These are phyloP conservation scores for Malurus leucopterus DNA, from an alignment of 2,797 vertebrate species.

Conservation along the genomic window DNA sequence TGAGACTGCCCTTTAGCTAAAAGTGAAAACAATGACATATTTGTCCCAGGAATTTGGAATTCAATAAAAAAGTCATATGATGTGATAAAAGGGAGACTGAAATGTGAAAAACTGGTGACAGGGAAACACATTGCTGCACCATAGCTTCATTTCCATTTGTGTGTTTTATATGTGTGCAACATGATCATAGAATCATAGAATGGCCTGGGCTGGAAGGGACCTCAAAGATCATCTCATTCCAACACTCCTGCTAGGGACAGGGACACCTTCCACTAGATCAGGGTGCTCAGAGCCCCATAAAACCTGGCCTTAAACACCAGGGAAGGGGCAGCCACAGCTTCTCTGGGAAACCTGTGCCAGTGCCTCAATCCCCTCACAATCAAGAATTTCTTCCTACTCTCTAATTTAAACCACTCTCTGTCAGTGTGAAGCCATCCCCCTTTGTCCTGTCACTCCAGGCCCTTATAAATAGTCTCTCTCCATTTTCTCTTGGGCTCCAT, in stretches of 20 bases:
- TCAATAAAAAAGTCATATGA: background rate
- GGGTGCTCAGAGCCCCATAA: accelerated
- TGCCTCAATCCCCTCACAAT: accelerated
- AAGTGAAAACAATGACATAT: background rate
- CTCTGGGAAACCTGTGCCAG: accelerated
- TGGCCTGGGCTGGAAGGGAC: background rate
- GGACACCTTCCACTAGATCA: accelerated
- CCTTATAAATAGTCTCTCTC: background rate
- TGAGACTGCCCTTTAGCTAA: background rate
- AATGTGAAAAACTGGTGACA: background rate
- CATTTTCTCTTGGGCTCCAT: background rate
- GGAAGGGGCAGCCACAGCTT: accelerated
- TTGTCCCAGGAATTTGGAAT: background rate
- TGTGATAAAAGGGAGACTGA: background rate
- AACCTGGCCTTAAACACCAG: background rate
- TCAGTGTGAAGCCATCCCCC: accelerated
- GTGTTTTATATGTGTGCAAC: background rate
- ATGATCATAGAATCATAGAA: background rate
- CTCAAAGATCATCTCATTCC: accelerated
- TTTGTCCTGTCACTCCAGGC: accelerated
- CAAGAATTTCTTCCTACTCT: background rate
- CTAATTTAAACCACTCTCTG: accelerated
- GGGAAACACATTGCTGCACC: background rate
- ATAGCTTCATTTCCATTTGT: background rate
- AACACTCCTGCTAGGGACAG: accelerated